Evolutionary conservation across 2,888 invertebrate species (phyloP).

Genomic region (Dolichopus griseipennis): DNA sequence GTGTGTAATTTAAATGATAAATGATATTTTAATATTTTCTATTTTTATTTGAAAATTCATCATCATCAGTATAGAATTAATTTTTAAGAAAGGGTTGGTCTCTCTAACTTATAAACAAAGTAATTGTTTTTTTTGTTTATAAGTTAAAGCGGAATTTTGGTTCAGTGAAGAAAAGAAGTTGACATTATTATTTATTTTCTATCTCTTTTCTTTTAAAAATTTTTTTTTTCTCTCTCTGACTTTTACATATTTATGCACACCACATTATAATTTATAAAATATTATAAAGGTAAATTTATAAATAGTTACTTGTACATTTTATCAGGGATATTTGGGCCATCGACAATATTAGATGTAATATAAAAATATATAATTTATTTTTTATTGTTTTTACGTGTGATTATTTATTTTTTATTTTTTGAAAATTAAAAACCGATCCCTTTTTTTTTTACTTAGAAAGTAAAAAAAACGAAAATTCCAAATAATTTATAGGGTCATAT

Average conservation of each 20-base stretch:
- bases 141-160: neutral
- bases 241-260: neutral
- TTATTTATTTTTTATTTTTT: neutral
- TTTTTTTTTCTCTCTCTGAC: no score
- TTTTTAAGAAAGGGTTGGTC: neutral
- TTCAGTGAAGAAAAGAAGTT: constrained; percentile 3
- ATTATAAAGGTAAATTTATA: no score
- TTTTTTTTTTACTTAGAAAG: neutral
- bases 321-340: no score
- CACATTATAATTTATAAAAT: no score
- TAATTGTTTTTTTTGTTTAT: no score
- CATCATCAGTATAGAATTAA: no score
- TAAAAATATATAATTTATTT: neutral
- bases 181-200: neutral
- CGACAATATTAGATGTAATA: neutral
- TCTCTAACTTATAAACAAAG: neutral
- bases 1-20: no score
- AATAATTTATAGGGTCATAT: neutral
- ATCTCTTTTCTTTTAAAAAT: no score
- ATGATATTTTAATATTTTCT: no score
- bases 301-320: no score
- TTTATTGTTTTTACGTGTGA: neutral
- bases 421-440: neutral
- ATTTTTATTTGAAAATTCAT: no score
- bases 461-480: neutral